phyloP scores from a whole-genome alignment of 2,797 vertebrate genomes.

The Serranus cabrilla region DNA sequence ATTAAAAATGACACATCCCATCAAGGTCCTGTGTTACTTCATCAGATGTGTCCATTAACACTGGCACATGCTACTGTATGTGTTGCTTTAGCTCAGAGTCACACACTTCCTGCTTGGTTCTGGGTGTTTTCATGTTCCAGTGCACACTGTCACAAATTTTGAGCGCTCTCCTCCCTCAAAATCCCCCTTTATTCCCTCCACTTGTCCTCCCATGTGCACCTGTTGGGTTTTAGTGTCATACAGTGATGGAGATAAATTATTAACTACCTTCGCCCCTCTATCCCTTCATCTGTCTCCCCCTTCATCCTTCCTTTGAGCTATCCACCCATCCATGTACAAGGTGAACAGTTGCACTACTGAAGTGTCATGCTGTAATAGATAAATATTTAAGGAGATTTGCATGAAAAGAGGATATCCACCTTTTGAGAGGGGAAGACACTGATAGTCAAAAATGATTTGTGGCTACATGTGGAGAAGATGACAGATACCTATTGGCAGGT shows the following conservation, averaged over 20 bases:
- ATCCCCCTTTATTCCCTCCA: neutral
- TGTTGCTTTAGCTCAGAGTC: neutral
- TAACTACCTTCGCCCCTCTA: slow-evolving; percentile 48
- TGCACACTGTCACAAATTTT: neutral
- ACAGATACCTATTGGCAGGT: neutral
- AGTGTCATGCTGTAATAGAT: slow-evolving; percentile 60
- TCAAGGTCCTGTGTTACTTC: slow-evolving; percentile 7
- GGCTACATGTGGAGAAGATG: neutral
- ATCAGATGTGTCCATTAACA: slow-evolving; percentile 13
- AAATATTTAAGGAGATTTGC: slow-evolving; percentile 69
- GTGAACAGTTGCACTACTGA: slow-evolving; percentile 53
- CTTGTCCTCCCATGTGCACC: slow-evolving; percentile 35
- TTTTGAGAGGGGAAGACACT: slow-evolving; percentile 14
- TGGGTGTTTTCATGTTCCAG: neutral
- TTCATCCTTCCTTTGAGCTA: slow-evolving; percentile 59
- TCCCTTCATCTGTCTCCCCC: slow-evolving; percentile 53
- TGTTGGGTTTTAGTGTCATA: slow-evolving; percentile 58
- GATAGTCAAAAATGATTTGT: slow-evolving; percentile 12
- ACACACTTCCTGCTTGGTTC: neutral
- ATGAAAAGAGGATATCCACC: slow-evolving; percentile 38
- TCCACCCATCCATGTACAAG: slow-evolving; percentile 49
- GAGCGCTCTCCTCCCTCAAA: neutral
- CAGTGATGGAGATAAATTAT: slow-evolving; percentile 71
- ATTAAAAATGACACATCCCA: slow-evolving; percentile 7
- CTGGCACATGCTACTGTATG: neutral